Evolutionary conservation across 1,140 invertebrate species (phyloP), one percentile per base, ranked within the genome.

Genomic region (Heliconius congener): DNA sequence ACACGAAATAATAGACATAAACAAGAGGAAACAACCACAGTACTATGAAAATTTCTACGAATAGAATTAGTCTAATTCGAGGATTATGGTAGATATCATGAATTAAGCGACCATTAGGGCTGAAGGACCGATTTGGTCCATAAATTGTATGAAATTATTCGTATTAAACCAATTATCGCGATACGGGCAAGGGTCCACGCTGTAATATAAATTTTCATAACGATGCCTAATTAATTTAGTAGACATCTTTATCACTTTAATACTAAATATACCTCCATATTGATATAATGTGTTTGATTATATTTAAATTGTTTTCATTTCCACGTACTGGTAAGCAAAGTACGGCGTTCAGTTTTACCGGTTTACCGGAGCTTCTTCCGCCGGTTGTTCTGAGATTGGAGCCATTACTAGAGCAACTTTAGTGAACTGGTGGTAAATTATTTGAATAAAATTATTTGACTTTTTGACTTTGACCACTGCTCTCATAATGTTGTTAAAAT

Each of bases 91-190:
- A 13, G 27, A 66, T 11, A 30, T 30, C 60, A 66, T 66, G 60
- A 66, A 66, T 66, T 66, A 66, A 23, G 11, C 23, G 23, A 30
- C 3, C 60, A 66, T 66, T 66, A 30, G 60, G 60, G 60, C 60
- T 66, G 27, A 66, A 66, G 60, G 23, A 6, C 60, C 60, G 60
- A 66, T 66, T 66, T 66, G 60, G 11, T 66, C 60, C 60, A 66
- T 66, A 66, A 66, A 66, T 66, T 66, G 27, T 66, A 66, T 30
- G 60, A 30, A 66, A 66, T 66, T 66, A 66, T 66, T 66, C 60
- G 27, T 30, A 66, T 66, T 66, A 30, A 66, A 66, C 60, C 30
- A 66, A 66, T 66, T 66, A 66, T 66, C 60, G 60, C 60, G 60
- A 66, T 66, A 66, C 60, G 11, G 60, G 27, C 11, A 5, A 30